phyloP scores from a whole-genome alignment of 2,888 invertebrate species.

The Pachliopta kotzebuea region DNA sequence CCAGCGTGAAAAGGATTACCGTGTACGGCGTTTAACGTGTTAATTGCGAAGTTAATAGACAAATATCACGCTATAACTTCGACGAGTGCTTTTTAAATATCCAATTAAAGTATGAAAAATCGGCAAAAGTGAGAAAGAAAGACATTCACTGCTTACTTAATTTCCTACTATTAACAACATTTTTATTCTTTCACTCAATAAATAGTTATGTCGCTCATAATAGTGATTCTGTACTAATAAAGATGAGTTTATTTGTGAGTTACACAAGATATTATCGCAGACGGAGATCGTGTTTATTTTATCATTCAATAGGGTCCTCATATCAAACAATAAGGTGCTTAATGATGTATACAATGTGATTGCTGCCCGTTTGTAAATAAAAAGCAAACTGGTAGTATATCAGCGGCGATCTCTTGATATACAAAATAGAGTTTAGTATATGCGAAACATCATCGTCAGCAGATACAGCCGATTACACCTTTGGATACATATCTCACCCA shows the following conservation, averaged over 20 bases:
- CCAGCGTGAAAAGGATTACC: slow-evolving; percentile 27
- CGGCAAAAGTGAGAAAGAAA: neutral
- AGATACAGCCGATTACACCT: no score
- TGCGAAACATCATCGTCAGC: neutral
- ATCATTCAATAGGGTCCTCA: slow-evolving; percentile 34
- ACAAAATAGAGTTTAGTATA: slow-evolving; percentile 20
- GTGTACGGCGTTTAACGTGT: slow-evolving; percentile 16
- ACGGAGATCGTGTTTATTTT: slow-evolving; percentile 3
- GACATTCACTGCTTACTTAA: no score
- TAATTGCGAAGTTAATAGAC: slow-evolving; percentile 16
- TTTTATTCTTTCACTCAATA: no score
- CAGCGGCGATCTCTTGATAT: neutral
- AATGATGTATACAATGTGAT: slow-evolving; percentile 30
- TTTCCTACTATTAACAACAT: neutral
- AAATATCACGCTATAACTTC: slow-evolving; percentile 21
- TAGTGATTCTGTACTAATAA: no score
- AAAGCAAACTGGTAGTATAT: slow-evolving; percentile 31
- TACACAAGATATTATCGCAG: neutral
- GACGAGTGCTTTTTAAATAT: slow-evolving; percentile 16
- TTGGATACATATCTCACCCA: no score
- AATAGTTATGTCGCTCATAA: no score
- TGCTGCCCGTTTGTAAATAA: slow-evolving; percentile 35
- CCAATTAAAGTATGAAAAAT: neutral
- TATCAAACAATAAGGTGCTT: slow-evolving; percentile 30
- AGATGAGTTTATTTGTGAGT: neutral